These are phyloP conservation scores for Enteromius thamalakanensis DNA, from an alignment of 2,797 vertebrate genomes.

Conservation along the genomic window DNA sequence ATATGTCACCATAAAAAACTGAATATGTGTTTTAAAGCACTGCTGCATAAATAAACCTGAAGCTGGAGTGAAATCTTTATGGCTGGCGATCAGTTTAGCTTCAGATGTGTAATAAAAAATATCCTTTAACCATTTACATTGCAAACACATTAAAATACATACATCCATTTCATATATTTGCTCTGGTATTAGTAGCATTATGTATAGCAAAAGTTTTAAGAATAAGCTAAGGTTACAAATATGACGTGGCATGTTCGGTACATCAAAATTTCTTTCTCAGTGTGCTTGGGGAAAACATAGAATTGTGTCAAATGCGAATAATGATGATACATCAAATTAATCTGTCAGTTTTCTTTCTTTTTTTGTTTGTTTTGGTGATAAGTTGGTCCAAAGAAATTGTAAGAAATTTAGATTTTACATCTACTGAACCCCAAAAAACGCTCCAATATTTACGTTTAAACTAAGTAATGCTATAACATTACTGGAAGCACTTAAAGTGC, in stretches of 20 bases:
- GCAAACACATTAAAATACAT: constrained; percentile 74
- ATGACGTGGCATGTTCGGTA: constrained; percentile 50
- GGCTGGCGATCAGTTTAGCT: constrained; percentile 43
- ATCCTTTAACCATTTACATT: constrained; percentile 72
- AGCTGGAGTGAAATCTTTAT: constrained; percentile 26
- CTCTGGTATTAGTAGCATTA: constrained; percentile 73
- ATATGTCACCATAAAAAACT: constrained; percentile 3
- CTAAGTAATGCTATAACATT: background rate
- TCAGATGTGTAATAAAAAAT: constrained; percentile 65
- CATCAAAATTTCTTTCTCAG: constrained; percentile 43
- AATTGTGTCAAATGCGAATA: constrained; percentile 14
- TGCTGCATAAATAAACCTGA: constrained; percentile 28
- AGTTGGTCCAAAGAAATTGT: background rate
- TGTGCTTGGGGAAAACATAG: constrained; percentile 7
- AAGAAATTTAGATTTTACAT: background rate
- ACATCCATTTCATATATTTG: constrained; percentile 71
- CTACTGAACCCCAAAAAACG: too few species aligned
- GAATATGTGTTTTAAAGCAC: constrained; percentile 7
- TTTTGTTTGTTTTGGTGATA: background rate
- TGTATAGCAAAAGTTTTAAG: constrained; percentile 66
- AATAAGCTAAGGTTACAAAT: constrained; percentile 56
- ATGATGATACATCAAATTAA: constrained; percentile 12
- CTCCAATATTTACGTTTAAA: background rate
- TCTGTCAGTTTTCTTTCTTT: background rate
- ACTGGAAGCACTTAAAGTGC: background rate